Base-by-base conservation (phyloP, 2,888 invertebrate species). In the Drosophila nigricruria region DNA sequence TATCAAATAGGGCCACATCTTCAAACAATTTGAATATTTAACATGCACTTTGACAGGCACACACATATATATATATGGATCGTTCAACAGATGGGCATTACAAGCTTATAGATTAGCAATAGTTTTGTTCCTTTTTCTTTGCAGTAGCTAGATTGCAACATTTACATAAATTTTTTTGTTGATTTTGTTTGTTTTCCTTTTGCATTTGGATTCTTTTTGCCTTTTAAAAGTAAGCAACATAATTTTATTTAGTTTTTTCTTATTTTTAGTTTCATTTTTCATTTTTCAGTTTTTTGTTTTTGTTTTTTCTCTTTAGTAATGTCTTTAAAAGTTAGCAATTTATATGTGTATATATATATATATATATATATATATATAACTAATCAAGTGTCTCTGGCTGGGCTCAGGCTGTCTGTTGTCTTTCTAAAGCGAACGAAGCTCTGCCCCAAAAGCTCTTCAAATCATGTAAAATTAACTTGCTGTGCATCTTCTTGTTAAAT, bases 301-400 rank as follows among this genome's bases (percentile, higher is more conserved):
- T 18, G 18, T 12, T 20, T 49, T 32, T 23, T 54, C 12, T 12
- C 8, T 60, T 65, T 52, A 38, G 30, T 54, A 20, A 16, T 61
- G 30, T 69, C 52, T 42, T 63, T 45, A 53, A 58, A 58, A 40
- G 32, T 64, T 61, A 42, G 57, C 58, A 61, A 79, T 72, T 49
- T 49, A 5, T n/a, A 59, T 40, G 10, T n/a, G 8, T n/a, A 8
- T 52, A 23, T 40, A 64, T 36, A 8, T n/a, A 59, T 34, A 34
- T 34, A 14, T 34, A 36, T 52, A 32, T 38, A 65, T 5, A 8
- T 14, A 3, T 42, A 14, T 25, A 45, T 16, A 45, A 38, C 36
- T 67, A 40, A 69, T 38, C 30, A 50, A 69, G n/a, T 38, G 27
- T 30, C 47, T 63, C 34, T 52, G 40, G 27, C 62, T 62, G 30